phyloP scores from a whole-genome alignment of 2,797 vertebrate species.

The Selene dorsalis region DNA sequence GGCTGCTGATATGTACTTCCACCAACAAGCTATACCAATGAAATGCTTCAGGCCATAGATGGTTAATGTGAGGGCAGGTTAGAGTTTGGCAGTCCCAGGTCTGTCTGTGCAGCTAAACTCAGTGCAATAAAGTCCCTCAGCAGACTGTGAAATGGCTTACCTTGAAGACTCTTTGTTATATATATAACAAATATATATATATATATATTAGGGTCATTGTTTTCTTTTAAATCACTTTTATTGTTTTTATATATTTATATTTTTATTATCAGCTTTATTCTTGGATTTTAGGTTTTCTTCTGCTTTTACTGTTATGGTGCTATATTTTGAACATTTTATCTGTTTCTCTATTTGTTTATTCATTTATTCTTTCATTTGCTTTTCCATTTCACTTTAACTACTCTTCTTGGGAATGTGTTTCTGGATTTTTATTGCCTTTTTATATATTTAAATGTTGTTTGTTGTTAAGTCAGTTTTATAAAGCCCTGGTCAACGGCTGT shows the following conservation, averaged over 20 bases:
- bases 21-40: conserved; percentile 32
- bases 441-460: conserved; percentile 51
- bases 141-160: conserved; percentile 12
- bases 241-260: not conserved
- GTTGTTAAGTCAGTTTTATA: conserved; percentile 34
- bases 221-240: conserved; percentile 48
- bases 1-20: conserved; percentile 22
- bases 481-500: conserved; percentile 25
- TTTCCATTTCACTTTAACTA: conserved; percentile 46
- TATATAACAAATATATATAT: no score
- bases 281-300: conserved; percentile 4
- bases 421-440: conserved; percentile 42
- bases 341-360: conserved; percentile 18
- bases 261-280: conserved; percentile 10
- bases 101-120: conserved; percentile 35
- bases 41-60: conserved; percentile 38
- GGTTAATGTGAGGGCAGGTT: conserved; percentile 42
- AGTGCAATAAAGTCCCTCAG: conserved; percentile 16
- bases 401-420: conserved; percentile 31
- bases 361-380: conserved; percentile 36
- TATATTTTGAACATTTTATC: conserved; percentile 36
- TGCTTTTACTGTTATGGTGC: conserved; percentile 5
- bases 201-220: not conserved
- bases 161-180: not conserved
- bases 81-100: conserved; percentile 39